These are phyloP conservation scores for Pseudopleuronectes americanus DNA, from an alignment of 2,797 vertebrate genomes.

Conservation along the genomic window DNA sequence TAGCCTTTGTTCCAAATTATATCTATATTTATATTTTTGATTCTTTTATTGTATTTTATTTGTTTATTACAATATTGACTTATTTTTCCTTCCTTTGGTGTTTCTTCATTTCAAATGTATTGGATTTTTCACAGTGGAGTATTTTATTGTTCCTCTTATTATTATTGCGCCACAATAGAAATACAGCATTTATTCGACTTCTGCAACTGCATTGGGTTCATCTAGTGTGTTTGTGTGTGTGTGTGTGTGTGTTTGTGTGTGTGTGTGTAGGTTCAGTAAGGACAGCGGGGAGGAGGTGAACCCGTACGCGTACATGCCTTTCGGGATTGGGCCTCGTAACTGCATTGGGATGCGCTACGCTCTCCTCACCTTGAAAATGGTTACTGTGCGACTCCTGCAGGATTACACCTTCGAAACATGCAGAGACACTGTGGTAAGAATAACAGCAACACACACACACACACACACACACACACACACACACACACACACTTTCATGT, in stretches of 20 bases:
- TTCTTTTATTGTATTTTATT: too few relatives aligned
- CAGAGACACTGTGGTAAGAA: constrained; percentile 83
- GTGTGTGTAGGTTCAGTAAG: constrained; percentile 86
- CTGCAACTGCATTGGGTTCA: too few relatives aligned
- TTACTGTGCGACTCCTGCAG: constrained; percentile 77
- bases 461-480: not conserved
- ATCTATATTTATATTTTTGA: too few relatives aligned
- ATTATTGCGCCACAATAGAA: too few relatives aligned
- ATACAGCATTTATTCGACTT: too few relatives aligned
- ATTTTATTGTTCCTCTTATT: too few relatives aligned
- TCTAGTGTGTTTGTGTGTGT: too few relatives aligned
- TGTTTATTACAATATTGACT: too few relatives aligned
- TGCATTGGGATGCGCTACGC: constrained; percentile 89
- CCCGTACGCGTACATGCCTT: constrained; percentile 84
- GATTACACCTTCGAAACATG: constrained; percentile 83
- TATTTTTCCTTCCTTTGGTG: too few relatives aligned
- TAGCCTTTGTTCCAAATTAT: too few relatives aligned
- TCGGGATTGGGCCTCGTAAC: constrained; percentile 89
- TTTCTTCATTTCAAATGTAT: too few relatives aligned
- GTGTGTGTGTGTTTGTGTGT: constrained; percentile 5
- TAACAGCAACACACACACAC: not conserved
- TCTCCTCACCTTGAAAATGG: constrained; percentile 82
- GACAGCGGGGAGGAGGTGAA: constrained; percentile 77
- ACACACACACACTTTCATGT: not conserved
- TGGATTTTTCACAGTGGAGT: too few relatives aligned